Percentiles rank a stretch among this genome's conserved stretches.
Conservation (phyloP, 1,140 invertebrate species). For the Sesamia nonagrioides region DNA sequence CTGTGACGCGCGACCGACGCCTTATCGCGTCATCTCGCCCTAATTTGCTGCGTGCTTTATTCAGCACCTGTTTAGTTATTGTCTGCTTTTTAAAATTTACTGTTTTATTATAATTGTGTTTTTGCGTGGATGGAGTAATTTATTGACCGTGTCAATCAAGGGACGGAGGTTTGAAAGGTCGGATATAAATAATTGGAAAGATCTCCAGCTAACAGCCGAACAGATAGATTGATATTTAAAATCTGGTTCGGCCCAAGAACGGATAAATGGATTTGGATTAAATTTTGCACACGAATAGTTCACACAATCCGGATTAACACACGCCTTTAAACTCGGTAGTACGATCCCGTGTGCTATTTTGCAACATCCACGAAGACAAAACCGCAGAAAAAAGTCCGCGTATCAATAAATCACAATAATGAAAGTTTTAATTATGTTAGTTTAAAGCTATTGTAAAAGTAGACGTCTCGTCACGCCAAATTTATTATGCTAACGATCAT, state of each 20-base stretch:
- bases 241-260: too few relatives aligned
- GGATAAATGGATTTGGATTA: too few relatives aligned
- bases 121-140: conserved; percentile 9
- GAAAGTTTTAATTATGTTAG: conserved; percentile 26
- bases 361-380: too few relatives aligned
- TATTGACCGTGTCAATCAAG: neutral
- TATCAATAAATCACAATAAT: neutral
- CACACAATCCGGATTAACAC: too few relatives aligned
- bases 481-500: conserved; percentile 38
- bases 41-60: conserved; percentile 73
- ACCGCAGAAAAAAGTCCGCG: too few relatives aligned
- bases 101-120: conserved; percentile 34
- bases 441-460: conserved; percentile 10
- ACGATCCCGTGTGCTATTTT: too few relatives aligned
- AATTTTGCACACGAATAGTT: too few relatives aligned
- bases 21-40: conserved; percentile 66
- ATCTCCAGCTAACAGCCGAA: neutral
- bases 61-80: conserved; percentile 61
- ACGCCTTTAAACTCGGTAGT: too few relatives aligned
- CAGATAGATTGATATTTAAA: too few relatives aligned
- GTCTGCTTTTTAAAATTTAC: conserved; percentile 41
- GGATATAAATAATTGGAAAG: neutral
- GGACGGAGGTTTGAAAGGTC: neutral
- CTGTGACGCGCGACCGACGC: conserved; percentile 60
- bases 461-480: conserved; percentile 26